phyloP scores from a whole-genome alignment of 2,797 vertebrate species.

The Coregonus ussuriensis region DNA sequence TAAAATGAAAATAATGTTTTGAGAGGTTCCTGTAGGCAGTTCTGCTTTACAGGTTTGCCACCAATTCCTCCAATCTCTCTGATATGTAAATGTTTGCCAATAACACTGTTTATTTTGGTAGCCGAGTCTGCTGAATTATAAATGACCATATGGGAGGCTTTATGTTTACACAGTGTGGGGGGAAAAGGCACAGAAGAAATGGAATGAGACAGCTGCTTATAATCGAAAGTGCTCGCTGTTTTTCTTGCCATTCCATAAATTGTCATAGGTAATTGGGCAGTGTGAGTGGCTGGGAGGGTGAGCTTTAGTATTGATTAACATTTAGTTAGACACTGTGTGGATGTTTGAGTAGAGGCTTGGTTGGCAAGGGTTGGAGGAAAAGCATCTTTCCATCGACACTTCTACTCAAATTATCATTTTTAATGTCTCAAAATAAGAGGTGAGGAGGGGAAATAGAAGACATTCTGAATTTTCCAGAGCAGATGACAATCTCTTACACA shows the following conservation, averaged over 20 bases:
- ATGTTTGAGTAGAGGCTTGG: neutral
- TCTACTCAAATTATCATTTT: neutral
- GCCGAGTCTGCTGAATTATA: constrained; percentile 72
- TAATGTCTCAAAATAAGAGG: neutral
- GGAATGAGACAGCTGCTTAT: constrained; percentile 69
- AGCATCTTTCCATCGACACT: neutral
- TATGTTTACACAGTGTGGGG: constrained; percentile 45
- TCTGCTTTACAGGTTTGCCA: neutral
- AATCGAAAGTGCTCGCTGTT: constrained; percentile 61
- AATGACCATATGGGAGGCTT: constrained; percentile 74
- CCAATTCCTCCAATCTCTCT: constrained; percentile 17
- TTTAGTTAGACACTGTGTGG: constrained; percentile 13
- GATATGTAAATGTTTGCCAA: constrained; percentile 65
- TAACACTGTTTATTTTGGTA: constrained; percentile 68
- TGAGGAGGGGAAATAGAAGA: neutral
- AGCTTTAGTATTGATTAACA: constrained; percentile 28
- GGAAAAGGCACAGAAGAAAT: constrained; percentile 44
- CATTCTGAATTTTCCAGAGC: neutral
- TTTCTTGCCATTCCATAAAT: constrained; percentile 61
- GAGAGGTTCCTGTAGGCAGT: neutral
- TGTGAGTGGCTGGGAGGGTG: constrained; percentile 20
- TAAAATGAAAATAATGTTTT: neutral
- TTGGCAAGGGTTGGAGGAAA: neutral
- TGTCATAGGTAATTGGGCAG: constrained; percentile 63
- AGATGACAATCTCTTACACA: neutral